Evolutionary conservation across 2,113 vertebrate species (phyloP), one percentile per base, ranked within the genome.

Genomic region (Petromus typicus): DNA sequence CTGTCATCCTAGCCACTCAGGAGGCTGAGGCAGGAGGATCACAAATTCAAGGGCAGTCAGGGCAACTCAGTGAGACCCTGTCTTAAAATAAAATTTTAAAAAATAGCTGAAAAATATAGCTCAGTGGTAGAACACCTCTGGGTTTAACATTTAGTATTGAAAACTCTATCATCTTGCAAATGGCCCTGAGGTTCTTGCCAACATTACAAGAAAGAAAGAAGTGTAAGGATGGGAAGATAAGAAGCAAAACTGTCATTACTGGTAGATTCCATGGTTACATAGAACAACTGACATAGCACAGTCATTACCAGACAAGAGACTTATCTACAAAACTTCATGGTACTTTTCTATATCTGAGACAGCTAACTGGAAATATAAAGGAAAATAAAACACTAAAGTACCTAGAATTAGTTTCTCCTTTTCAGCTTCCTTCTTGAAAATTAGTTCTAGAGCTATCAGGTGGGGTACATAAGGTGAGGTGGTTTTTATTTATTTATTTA

Each of bases 161-260:
- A 63, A 63, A 63, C 27, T 30, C 7, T 30, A 63, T 30, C 61
- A 63, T 20, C 32, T 34, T 5, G n/a, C n/a, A n/a, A n/a, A n/a
- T 80, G 57, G 9, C 45, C 20, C 61, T 22, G 56, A 25, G 37
- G 16, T 69, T 90, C 73, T 61, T 82, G 66, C 34, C 71, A 73
- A 89, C 45, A 27, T 86, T 56, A 76, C 32, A 43, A 94, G 94
- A n/a, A 87, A 69, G 25, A 61, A 85, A 90, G 48, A 82, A 71
- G 56, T 48, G 4, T 59, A n/a, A 71, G 67, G 23, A 69, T 27
- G 84, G 69, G 67, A 93, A 40, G 73, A 73, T 66, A 79, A 84
- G 27, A 82, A 27, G 59, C 40, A 82, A 83, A 91, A 66, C 20
- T 63, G 27, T 61, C 30, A 86, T 67, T 89, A 73, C 12, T 25